A percentile compares a stretch with the other conserved stretches of the same genome.
Conservation (phyloP, 2,113 vertebrate genomes). For the Hucho hucho region DNA sequence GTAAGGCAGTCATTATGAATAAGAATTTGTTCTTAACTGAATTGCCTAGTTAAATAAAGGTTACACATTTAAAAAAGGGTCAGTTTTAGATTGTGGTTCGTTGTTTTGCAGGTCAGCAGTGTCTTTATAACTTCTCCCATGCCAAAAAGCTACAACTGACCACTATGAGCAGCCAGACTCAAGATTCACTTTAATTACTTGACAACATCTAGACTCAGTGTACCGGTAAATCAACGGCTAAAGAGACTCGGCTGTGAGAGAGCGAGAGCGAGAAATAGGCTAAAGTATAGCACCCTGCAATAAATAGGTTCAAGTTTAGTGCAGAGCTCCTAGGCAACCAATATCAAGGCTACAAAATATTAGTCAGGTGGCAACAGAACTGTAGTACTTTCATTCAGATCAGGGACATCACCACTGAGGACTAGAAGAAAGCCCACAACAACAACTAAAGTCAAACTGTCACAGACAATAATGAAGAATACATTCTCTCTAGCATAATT, state of each 20-base stretch:
- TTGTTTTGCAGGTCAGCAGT: too few species aligned
- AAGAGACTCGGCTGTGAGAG: slow-evolving; percentile 20
- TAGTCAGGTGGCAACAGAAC: slow-evolving; percentile 35
- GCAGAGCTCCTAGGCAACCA: slow-evolving; percentile 53
- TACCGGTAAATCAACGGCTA: slow-evolving; percentile 43
- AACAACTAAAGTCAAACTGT: too few species aligned
- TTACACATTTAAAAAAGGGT: too few species aligned
- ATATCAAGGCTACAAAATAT: slow-evolving; percentile 31
- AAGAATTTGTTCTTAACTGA: too few species aligned
- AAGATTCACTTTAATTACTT: slow-evolving; percentile 39
- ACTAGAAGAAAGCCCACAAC: too few species aligned
- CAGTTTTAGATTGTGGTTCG: too few species aligned
- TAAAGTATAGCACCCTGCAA: slow-evolving; percentile 11
- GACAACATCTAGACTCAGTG: slow-evolving; percentile 27
- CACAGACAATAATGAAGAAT: too few species aligned
- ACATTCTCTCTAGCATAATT: too few species aligned
- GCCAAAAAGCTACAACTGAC: slow-evolving; percentile 21
- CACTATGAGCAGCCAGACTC: slow-evolving; percentile 32
- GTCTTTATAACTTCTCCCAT: too few species aligned
- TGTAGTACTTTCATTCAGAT: background rate
- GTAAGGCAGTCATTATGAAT: too few species aligned
- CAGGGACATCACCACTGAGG: slow-evolving; percentile 6
- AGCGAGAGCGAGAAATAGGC: slow-evolving; percentile 28
- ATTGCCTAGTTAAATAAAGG: too few species aligned
- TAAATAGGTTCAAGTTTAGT: slow-evolving; percentile 48